Conservation (phyloP, 2,797 vertebrate species). For the Rhynchonycteris naso region DNA sequence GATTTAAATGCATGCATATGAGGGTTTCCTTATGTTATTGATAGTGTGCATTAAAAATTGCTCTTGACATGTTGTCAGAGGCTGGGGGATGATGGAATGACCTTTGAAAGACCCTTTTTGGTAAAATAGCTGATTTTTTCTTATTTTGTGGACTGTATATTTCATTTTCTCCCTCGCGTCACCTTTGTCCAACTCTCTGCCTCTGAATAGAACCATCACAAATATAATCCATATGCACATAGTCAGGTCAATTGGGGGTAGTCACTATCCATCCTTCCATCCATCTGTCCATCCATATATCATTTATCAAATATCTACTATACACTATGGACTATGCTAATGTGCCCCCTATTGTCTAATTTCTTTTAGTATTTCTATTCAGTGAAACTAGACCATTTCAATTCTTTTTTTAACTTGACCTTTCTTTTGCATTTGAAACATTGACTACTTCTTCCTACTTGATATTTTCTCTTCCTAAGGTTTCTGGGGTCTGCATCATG, state of each 20-base stretch:
- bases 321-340: background rate
- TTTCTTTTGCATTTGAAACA: background rate
- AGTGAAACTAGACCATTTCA: background rate
- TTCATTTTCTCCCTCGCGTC: background rate
- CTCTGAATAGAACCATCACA: background rate
- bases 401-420: background rate
- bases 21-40: conserved; percentile 56
- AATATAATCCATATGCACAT: background rate
- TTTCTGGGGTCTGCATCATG: background rate
- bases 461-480: background rate
- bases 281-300: background rate
- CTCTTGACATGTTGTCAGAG: conserved; percentile 56
- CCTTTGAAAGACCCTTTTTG: conserved; percentile 55
- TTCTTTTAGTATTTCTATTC: conserved; percentile 38
- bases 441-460: background rate
- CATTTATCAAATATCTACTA: background rate
- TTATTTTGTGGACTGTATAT: background rate
- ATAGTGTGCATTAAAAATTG: conserved; percentile 22
- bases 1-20: background rate
- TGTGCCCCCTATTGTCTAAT: background rate
- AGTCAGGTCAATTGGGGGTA: background rate
- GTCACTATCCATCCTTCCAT: background rate
- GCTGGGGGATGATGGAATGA: conserved; percentile 42
- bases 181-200: background rate
- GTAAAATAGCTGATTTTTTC: conserved; percentile 39